These are phyloP conservation scores for Eristalis pertinax DNA, from an alignment of 2,888 invertebrate genomes.

Conservation along the genomic window DNA sequence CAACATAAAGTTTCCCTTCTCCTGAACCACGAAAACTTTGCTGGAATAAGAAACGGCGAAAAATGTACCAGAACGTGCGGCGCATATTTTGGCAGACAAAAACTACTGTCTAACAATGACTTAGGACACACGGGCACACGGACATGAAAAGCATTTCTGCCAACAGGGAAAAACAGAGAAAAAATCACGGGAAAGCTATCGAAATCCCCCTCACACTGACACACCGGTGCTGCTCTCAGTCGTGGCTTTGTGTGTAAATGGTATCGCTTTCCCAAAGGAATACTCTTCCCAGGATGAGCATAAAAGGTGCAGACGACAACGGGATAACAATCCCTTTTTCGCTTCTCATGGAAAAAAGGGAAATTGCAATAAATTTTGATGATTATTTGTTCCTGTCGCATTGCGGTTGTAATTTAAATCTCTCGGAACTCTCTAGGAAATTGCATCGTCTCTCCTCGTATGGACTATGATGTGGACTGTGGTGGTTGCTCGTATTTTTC, in stretches of 20 bases:
- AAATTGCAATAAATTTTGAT: constrained; percentile 70
- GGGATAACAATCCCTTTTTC: constrained; percentile 65
- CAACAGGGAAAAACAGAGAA: background rate
- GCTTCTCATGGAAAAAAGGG: constrained; percentile 42
- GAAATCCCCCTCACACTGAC: constrained; percentile 16
- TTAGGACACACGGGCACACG: constrained; percentile 34
- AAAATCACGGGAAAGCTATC: constrained; percentile 35
- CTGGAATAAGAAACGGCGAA: background rate
- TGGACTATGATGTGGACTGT: background rate
- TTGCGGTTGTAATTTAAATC: constrained; percentile 74
- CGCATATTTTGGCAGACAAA: constrained; percentile 63
- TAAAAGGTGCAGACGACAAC: constrained; percentile 33
- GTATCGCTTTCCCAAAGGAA: constrained; percentile 13
- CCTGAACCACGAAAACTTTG: constrained; percentile 14
- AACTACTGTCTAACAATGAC: constrained; percentile 43
- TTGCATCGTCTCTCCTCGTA: constrained; percentile 52
- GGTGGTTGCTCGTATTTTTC: constrained; percentile 48
- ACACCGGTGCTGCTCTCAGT: background rate
- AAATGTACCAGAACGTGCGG: constrained; percentile 39
- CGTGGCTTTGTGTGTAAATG: background rate
- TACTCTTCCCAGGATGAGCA: constrained; percentile 26
- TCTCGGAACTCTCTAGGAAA: constrained; percentile 62
- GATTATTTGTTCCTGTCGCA: constrained; percentile 74
- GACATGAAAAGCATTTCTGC: constrained; percentile 27
- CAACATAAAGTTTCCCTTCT: constrained; percentile 34